Evolutionary conservation across 2,113 vertebrate genomes (phyloP).

Genomic region (Centropus bengalensis): DNA sequence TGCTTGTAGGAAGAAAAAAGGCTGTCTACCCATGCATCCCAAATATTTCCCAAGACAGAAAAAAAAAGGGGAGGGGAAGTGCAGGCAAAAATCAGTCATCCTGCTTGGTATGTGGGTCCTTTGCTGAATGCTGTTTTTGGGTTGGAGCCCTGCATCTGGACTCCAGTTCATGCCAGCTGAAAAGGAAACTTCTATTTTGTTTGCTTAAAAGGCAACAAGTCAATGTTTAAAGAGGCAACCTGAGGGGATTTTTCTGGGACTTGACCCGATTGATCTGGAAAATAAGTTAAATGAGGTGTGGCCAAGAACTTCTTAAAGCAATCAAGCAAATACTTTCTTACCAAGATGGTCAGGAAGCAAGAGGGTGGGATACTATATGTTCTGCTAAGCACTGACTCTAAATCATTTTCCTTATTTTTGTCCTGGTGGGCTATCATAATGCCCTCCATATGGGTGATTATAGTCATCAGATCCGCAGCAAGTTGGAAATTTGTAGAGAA

Average conservation of each 20-base stretch:
- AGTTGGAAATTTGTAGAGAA: neutral
- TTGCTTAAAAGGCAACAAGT: slow-evolving; percentile 71
- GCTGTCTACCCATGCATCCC: slow-evolving; percentile 33
- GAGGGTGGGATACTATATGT: slow-evolving; percentile 32
- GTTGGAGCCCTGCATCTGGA: slow-evolving; percentile 70
- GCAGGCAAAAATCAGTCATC: slow-evolving; percentile 61
- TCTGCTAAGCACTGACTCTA: slow-evolving; percentile 18
- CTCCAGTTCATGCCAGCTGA: slow-evolving; percentile 64
- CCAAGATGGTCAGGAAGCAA: slow-evolving; percentile 55
- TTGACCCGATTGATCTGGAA: slow-evolving; percentile 70
- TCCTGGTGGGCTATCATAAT: slow-evolving; percentile 48
- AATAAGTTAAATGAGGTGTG: slow-evolving; percentile 70
- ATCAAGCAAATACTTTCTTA: slow-evolving; percentile 56
- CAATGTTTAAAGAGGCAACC: slow-evolving; percentile 60
- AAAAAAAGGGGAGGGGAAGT: slow-evolving; percentile 22
- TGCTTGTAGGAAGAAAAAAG: too few relatives aligned
- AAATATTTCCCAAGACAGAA: slow-evolving; percentile 58
- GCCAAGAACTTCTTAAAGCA: slow-evolving; percentile 57
- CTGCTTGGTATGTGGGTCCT: slow-evolving; percentile 67
- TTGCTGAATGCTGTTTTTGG: slow-evolving; percentile 67
- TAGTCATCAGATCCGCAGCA: neutral
- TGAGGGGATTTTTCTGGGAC: slow-evolving; percentile 63
- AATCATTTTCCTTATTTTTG: slow-evolving; percentile 46
- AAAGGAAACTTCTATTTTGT: slow-evolving; percentile 69
- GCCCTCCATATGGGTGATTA: slow-evolving; percentile 16